Percentiles rank a stretch among this genome's conserved stretches.
These are phyloP conservation scores for Tragelaphus scriptus DNA, from an alignment of 2,113 vertebrate genomes.

Conservation along the genomic window DNA sequence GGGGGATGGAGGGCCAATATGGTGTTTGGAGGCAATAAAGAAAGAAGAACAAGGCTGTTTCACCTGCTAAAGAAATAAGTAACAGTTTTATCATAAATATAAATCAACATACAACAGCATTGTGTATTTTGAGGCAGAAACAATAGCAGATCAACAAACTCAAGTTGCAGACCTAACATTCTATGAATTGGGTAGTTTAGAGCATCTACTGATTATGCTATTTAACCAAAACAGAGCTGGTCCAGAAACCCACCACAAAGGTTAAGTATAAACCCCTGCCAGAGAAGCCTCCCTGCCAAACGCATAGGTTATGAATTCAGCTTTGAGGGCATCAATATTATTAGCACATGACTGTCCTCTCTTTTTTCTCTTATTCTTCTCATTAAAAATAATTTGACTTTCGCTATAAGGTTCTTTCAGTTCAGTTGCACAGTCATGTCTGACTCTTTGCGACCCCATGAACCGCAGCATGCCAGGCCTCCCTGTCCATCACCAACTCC, in stretches of 20 bases:
- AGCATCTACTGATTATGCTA: background rate
- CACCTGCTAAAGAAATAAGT: background rate
- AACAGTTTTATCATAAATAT: background rate
- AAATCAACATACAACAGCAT: background rate
- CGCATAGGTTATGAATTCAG: background rate
- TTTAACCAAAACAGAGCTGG: background rate
- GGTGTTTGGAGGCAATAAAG: background rate
- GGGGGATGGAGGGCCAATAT: background rate
- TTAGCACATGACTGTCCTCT: background rate
- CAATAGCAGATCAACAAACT: background rate
- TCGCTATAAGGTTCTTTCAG: background rate
- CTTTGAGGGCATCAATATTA: background rate
- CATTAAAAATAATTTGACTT: background rate
- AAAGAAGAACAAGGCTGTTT: background rate
- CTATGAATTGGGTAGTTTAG: background rate
- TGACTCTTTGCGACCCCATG: too few relatives aligned
- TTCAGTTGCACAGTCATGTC: too few relatives aligned
- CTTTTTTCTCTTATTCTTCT: background rate
- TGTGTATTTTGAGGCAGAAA: background rate
- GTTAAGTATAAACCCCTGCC: background rate
- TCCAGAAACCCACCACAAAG: background rate
- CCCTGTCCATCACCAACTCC: too few relatives aligned
- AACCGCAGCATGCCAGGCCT: too few relatives aligned
- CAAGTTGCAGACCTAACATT: background rate
- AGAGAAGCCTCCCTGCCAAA: background rate